Base-by-base conservation (phyloP, 1,140 invertebrate species). In the Lasioglossum baleicum region DNA sequence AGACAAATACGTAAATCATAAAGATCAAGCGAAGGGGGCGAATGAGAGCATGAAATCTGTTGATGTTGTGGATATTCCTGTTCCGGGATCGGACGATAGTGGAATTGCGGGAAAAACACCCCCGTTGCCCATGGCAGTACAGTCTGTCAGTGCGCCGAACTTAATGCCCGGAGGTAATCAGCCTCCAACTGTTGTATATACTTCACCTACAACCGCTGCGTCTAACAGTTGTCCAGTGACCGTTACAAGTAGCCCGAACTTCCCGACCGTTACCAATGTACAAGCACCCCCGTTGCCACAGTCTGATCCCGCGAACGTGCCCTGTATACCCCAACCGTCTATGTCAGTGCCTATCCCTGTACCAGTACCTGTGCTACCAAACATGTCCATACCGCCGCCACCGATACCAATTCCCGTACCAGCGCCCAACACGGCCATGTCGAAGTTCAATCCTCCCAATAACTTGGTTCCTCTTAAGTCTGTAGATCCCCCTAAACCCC, bases 41-140 rank as follows among this genome's bases (percentile, higher is more conserved):
- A 92, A 92, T 58, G 93, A 94, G 73, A 80, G 88, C 7, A 90
- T 90, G 17, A 93, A 91, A 77, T 87, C 84, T 31, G 84, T 94
- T 22, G 94, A 95, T 72, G 88, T 95, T 48, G 91, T 94, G 60
- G 95, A 95, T 89, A 95, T 95, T 88, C 95, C 95, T 40, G 95
- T 96, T 51, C 88, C 88, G 22, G 65, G 66, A 4, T 74, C 66
- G 17, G 86, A 89, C 13, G 90, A 90, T 7, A 83, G 60, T 2
- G 68, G 78, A 8, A 17, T 82, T 13, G 79, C 87, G 0, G 84
- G 83, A 10, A 90, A 88, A 51, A 93, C 92, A 0, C 92, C 92
- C 7, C 92, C 92, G 0, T 77, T 93, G 8, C 92, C 92, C 40
- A 76, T 75, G n/a, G 66, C 8, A 35, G 35, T 35, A 15, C 75